These are phyloP conservation scores for Leptinotarsa peninsularis DNA, from an alignment of 2,888 invertebrate genomes.

Conservation along the genomic window DNA sequence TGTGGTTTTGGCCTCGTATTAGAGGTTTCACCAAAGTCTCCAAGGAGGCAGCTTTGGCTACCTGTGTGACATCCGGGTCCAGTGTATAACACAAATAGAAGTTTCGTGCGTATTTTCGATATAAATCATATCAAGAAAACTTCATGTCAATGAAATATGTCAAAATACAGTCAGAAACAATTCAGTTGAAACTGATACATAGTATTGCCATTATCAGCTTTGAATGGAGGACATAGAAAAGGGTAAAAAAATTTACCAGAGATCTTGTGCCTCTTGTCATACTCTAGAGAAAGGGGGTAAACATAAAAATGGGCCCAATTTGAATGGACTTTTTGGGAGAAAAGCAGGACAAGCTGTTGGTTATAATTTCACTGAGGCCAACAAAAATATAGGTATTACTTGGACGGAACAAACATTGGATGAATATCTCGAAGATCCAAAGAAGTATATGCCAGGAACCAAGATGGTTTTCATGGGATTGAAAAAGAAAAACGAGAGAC, in stretches of 20 bases:
- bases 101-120: no score
- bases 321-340: constrained; percentile 74
- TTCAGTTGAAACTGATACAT: no score
- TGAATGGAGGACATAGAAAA: constrained; percentile 72
- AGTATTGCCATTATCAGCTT: no score
- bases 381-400: constrained; percentile 70
- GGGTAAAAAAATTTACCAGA: constrained; percentile 76
- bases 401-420: constrained; percentile 76
- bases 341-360: constrained; percentile 63
- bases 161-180: no score
- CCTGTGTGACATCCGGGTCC: no score
- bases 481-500: constrained; percentile 75
- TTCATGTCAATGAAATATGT: no score
- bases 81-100: no score
- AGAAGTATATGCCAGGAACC: constrained; percentile 80
- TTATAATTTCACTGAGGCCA: constrained; percentile 73
- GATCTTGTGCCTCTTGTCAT: constrained; percentile 78
- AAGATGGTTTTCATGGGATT: constrained; percentile 82
- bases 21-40: no score
- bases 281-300: constrained; percentile 74
- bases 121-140: no score
- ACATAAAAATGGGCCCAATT: constrained; percentile 79
- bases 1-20: no score
- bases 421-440: constrained; percentile 77
- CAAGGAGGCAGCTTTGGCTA: no score